Conservation (phyloP, 1,140 invertebrate species). For the Sitophilus oryzae region DNA sequence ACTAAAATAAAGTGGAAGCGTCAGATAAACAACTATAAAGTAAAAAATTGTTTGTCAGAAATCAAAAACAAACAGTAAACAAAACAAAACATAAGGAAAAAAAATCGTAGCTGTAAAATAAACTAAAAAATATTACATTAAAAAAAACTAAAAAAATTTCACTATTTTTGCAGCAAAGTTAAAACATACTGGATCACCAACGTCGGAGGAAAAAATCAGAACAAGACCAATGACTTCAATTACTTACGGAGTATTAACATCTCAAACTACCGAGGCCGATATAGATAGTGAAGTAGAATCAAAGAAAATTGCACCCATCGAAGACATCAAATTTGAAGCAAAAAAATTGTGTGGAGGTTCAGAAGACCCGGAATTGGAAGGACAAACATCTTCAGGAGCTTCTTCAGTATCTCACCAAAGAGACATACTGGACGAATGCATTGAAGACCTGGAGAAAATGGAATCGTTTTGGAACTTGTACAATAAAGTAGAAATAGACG, state of each 20-base stretch:
- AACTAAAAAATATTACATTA: no score
- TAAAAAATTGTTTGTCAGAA: no score
- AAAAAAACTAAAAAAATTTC: no score
- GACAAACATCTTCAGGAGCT: background rate
- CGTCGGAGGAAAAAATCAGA: background rate
- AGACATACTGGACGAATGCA: slow-evolving; percentile 16
- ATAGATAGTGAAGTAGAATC: slow-evolving; percentile 4
- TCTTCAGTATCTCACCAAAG: background rate
- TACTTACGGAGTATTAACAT: background rate
- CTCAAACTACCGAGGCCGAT: background rate
- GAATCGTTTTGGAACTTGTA: slow-evolving; percentile 34
- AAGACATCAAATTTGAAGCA: slow-evolving; percentile 14
- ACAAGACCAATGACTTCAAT: background rate
- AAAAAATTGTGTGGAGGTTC: slow-evolving; percentile 6
- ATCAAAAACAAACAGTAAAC: no score
- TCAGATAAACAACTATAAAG: no score
- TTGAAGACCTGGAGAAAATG: slow-evolving; percentile 27
- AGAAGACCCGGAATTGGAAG: no score
- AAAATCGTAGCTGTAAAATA: no score
- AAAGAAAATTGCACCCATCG: slow-evolving; percentile 1
- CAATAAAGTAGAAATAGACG: slow-evolving; percentile 35
- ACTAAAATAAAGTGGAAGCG: no score
- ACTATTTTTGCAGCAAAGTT: no score
- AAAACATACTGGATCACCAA: no score
- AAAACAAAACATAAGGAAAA: no score